Evolutionary conservation across 2,113 vertebrate species (phyloP), one percentile per base, ranked within the genome.

Genomic region (Nycticebus coucang): DNA sequence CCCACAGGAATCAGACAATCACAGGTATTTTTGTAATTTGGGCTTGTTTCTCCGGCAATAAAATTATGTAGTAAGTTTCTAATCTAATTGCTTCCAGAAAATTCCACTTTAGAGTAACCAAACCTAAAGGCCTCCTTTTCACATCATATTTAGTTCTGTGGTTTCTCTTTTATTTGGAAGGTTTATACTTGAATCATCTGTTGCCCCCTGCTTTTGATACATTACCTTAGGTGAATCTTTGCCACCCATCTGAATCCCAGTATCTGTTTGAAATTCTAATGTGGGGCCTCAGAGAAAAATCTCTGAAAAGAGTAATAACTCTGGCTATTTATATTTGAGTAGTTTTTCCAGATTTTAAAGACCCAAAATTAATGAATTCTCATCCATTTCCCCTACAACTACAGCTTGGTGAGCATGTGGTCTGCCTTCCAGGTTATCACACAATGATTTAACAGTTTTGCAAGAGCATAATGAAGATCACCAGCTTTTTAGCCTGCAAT

Each of bases 71-170:
- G 28, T 77, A 55, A 5, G 1, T 87, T 92, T 84, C 17, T 84
- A 28, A 2, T 33, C 13, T 83, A 59, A 60, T 92, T 55, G 35
- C 60, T 96, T 93, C 45, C 33, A 94, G 55, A 78, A 95, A 95
- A 75, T 53, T 53, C 19, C 5, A 53, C 37, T 72, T 45, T 55
- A 26, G 12, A 94, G 22, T 85, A 77, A 88, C 10, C n/a, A 86
- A 85, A 80, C 18, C 12, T 66, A 80, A 85, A 37, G 3, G 24
- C 59, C 72, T 84, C n/a, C 59, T 85, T n/a, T 80, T 71, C 7
- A 72, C 14, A 84, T 93, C 3, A 13, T 62, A 64, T 28, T 66
- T 85, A 91, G 89, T 5, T 5, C 28, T 66, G 33, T 5, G 71
- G 33, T 37, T 88, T 91, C 28, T 50, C 19, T 89, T 88, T 45